These are phyloP conservation scores for Neria commutata DNA, from an alignment of 2,888 invertebrate genomes.

Conservation along the genomic window DNA sequence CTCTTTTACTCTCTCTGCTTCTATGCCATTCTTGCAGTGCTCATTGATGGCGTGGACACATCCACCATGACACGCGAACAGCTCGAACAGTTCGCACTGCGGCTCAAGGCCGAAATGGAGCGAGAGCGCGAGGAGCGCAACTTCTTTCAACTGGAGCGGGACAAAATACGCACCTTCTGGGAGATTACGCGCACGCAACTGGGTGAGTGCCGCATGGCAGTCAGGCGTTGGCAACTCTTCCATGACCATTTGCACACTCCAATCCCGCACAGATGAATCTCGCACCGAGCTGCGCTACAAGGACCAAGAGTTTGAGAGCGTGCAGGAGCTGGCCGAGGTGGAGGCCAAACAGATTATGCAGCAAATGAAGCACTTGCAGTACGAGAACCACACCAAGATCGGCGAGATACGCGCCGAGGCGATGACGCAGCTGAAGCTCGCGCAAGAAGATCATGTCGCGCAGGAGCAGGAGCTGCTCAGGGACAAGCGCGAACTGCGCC, in stretches of 20 bases:
- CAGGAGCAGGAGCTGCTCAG: slow-evolving; percentile 78
- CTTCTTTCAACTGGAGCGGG: slow-evolving; percentile 93
- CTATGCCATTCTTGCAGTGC: slow-evolving; percentile 59
- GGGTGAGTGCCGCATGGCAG: slow-evolving; percentile 76
- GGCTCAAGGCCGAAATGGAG: slow-evolving; percentile 89
- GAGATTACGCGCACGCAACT: slow-evolving; percentile 90
- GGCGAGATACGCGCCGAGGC: slow-evolving; percentile 85
- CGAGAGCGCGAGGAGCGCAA: slow-evolving; percentile 94
- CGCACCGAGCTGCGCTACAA: slow-evolving; percentile 68
- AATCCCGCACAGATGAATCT: slow-evolving; percentile 55
- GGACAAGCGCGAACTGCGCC: slow-evolving; percentile 64
- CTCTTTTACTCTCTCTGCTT: slow-evolving; percentile 1
- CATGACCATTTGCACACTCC: neutral
- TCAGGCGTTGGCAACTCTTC: neutral
- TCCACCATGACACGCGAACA: slow-evolving; percentile 92
- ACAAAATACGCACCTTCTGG: slow-evolving; percentile 94
- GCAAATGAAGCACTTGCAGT: slow-evolving; percentile 90
- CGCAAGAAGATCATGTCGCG: slow-evolving; percentile 80
- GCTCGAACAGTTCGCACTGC: slow-evolving; percentile 84
- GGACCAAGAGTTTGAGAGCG: slow-evolving; percentile 87
- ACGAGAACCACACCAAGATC: slow-evolving; percentile 86
- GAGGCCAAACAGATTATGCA: slow-evolving; percentile 89
- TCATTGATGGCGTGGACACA: slow-evolving; percentile 90
- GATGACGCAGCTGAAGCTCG: slow-evolving; percentile 79
- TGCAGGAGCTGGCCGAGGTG: slow-evolving; percentile 84